Conservation (phyloP, 2,797 vertebrate species). For the Ciconia nigra region DNA sequence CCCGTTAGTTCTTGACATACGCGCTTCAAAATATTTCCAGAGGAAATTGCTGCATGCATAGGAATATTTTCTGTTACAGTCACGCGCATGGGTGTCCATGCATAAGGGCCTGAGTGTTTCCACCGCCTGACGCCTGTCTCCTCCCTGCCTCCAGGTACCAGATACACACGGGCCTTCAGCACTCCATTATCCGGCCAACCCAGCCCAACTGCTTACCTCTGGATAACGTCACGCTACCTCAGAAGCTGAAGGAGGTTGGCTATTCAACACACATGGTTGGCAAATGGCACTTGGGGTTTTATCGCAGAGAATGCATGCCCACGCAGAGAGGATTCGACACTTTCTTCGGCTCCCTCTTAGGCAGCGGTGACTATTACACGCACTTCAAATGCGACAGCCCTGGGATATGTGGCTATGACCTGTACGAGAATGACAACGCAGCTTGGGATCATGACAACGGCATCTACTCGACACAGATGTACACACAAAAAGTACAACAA, state of each 20-base stretch:
- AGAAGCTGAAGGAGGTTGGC: conserved; percentile 90
- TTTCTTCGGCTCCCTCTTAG: conserved; percentile 93
- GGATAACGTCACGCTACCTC: conserved; percentile 91
- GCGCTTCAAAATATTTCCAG: neutral
- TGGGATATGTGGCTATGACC: conserved; percentile 91
- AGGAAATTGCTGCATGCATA: neutral
- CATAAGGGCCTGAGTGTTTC: neutral
- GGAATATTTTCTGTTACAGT: neutral
- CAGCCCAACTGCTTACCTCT: conserved; percentile 96
- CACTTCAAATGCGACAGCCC: conserved; percentile 96
- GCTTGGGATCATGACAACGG: conserved; percentile 93
- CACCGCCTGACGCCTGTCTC: neutral
- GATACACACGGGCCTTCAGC: conserved; percentile 97
- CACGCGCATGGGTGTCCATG: neutral
- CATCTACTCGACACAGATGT: conserved; percentile 94
- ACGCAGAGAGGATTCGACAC: conserved; percentile 93
- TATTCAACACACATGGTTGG: conserved; percentile 98
- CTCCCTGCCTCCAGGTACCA: conserved; percentile 84
- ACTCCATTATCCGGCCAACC: conserved; percentile 93
- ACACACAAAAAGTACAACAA: conserved; percentile 86
- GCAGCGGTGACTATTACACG: conserved; percentile 95
- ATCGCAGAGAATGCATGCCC: conserved; percentile 92
- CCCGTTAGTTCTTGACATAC: neutral
- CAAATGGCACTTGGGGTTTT: conserved; percentile 98
- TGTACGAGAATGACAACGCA: conserved; percentile 91